These are phyloP conservation scores for Ctenopoma kingsleyae DNA, from an alignment of 2,797 vertebrate species.

Conservation along the genomic window DNA sequence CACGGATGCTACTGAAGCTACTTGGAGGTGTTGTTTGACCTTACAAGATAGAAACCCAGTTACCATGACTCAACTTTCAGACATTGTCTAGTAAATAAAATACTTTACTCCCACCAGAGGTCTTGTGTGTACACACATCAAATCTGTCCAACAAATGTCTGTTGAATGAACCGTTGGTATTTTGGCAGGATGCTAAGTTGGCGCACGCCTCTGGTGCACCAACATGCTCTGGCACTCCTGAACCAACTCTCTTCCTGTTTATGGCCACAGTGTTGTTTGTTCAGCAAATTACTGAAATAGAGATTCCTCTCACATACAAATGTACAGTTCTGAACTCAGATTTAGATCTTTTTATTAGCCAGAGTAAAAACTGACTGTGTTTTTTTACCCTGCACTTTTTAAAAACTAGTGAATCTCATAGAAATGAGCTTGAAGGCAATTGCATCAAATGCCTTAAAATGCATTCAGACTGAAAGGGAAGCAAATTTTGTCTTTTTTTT, in stretches of 20 bases:
- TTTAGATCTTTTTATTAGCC: background rate
- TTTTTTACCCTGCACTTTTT: background rate
- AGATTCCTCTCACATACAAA: constrained; percentile 24
- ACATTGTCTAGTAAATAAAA: background rate
- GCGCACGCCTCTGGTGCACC: constrained; percentile 48
- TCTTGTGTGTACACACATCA: constrained; percentile 2
- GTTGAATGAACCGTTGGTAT: constrained; percentile 40
- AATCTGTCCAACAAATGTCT: constrained; percentile 21
- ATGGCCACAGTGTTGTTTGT: constrained; percentile 53
- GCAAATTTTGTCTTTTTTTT: too few species aligned
- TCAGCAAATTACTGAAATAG: constrained; percentile 50
- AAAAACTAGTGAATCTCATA: too few species aligned
- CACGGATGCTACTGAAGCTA: too few species aligned
- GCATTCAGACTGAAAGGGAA: too few species aligned
- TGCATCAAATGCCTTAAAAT: too few species aligned
- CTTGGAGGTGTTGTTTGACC: too few species aligned
- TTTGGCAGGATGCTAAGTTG: constrained; percentile 51
- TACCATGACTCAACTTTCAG: too few species aligned
- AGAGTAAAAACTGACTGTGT: background rate
- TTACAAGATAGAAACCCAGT: too few species aligned
- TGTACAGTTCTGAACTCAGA: constrained; percentile 4
- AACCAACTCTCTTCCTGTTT: constrained; percentile 63
- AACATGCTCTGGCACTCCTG: constrained; percentile 43
- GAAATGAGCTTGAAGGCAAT: too few species aligned
- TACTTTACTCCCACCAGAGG: constrained; percentile 3